Evolutionary conservation across 1,140 invertebrate genomes (phyloP).

Genomic region (Acyrthosiphon pisum): DNA sequence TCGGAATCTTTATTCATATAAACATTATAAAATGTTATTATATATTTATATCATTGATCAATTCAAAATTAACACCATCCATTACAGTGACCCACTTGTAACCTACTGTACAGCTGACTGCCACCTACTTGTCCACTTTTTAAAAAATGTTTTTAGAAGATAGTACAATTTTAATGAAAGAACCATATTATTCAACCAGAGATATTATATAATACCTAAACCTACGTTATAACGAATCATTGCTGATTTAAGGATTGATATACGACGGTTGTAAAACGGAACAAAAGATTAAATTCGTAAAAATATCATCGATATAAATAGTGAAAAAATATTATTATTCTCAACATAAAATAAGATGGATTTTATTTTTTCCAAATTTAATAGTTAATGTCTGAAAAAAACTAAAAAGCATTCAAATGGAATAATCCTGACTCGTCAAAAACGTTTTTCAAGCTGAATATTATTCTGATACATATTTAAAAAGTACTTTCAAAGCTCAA

Average conservation of each 20-base stretch:
- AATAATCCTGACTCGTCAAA: neutral
- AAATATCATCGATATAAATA: neutral
- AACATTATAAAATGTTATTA: too few species aligned
- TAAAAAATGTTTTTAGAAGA: neutral
- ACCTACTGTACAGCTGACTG: too few species aligned
- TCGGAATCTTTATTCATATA: too few species aligned
- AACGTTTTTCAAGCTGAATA: neutral
- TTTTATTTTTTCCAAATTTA: neutral
- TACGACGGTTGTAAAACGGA: neutral
- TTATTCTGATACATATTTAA: neutral
- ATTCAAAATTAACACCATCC: too few species aligned
- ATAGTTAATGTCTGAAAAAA: neutral
- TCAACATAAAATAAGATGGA: neutral
- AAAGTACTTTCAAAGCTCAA: neutral
- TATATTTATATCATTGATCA: too few species aligned
- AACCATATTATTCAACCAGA: neutral
- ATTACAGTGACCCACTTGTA: too few species aligned
- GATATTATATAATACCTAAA: too few species aligned
- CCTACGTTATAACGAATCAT: neutral
- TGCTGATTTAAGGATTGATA: neutral
- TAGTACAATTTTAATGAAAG: neutral
- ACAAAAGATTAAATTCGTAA: neutral
- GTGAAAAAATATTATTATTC: neutral
- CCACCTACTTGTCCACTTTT: too few species aligned
- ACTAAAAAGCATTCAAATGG: neutral